Base-by-base conservation (phyloP, 2,888 invertebrate genomes). In the Amphipyra berbera region DNA sequence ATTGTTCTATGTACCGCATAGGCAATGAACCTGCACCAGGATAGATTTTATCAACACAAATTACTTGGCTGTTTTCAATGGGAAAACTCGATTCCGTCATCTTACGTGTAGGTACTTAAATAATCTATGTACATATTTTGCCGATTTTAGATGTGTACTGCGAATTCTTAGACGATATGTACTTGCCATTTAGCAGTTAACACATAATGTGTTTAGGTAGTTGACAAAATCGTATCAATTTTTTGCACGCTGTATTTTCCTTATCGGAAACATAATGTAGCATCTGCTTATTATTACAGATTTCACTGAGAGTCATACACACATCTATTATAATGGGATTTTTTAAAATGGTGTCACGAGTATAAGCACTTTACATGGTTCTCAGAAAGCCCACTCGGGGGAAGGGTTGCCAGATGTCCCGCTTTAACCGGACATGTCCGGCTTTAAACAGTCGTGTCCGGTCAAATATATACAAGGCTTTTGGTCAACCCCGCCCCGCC, bases 61-160 rank as follows among this genome's bases (percentile, higher is more conserved):
- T 45, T 15, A 44, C 45, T 54, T 45, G 10, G 10, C 8, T n/a
- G 13, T 47, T 47, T 47, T 30, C 40, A 21, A 47, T 52, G 53
- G 9, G 47, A 47, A 46, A 40, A 38, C n/a, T 58, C n/a, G 62
- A 62, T 73, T 73, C 21, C 48, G 48, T 61, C 68, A 68, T 68
- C 73, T 53, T 38, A 56, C 33, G 41, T 61, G 47, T 72, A 35
- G 35, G 2, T 12, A 40, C 27, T 41, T 30, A 15, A 0, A 15
- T 14, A 0, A 15, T 14, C 14, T 35, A 42, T 10, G 33, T 66
- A 53, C 12, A 12, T 33, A 3, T 44, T 41, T 15, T 37, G n/a
- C 27, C 41, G 53, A 49, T 61, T 67, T 73, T 61, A 53, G 55
- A 68, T 33, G 48, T 73, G 44, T 59, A 53, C 44, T 68, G 69